Percentiles rank a stretch among this genome's conserved stretches.
These are phyloP conservation scores for Cygnus olor DNA, from an alignment of 2,797 vertebrate genomes.

Conservation along the genomic window DNA sequence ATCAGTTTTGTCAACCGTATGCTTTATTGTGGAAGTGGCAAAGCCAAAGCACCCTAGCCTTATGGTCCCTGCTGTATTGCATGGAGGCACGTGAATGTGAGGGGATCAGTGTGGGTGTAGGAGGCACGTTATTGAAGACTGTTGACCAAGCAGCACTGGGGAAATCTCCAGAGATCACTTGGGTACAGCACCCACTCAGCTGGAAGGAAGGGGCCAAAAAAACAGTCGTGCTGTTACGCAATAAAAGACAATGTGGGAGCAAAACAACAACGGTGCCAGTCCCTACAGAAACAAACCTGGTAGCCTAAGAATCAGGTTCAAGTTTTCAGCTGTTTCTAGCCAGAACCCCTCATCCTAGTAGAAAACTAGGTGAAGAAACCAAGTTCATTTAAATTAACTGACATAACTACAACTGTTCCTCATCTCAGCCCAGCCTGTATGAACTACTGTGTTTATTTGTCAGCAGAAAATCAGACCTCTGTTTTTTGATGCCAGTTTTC, in stretches of 20 bases:
- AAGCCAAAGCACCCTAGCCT: constrained; percentile 42
- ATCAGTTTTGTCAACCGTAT: constrained; percentile 47
- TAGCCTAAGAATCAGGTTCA: background rate
- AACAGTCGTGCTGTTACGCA: background rate
- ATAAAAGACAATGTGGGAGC: background rate
- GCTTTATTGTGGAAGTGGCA: constrained; percentile 36
- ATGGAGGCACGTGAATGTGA: background rate
- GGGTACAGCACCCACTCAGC: background rate
- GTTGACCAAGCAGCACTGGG: constrained; percentile 47
- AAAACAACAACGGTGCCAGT: background rate
- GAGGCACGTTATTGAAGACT: background rate
- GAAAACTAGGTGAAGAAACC: background rate
- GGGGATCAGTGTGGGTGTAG: background rate
- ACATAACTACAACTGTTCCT: background rate
- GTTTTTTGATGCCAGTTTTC: background rate
- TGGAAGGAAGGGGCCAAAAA: background rate
- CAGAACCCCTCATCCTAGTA: background rate
- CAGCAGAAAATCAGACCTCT: background rate
- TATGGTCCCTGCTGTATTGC: background rate
- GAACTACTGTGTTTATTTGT: background rate
- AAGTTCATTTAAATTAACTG: background rate
- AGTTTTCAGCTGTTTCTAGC: background rate
- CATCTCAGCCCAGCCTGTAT: background rate
- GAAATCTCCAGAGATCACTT: background rate
- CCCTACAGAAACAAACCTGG: background rate